A percentile compares a stretch with the other conserved stretches of the same genome.
These are phyloP conservation scores for Apolygus lucorum DNA, from an alignment of 1,140 invertebrate genomes.

Conservation along the genomic window DNA sequence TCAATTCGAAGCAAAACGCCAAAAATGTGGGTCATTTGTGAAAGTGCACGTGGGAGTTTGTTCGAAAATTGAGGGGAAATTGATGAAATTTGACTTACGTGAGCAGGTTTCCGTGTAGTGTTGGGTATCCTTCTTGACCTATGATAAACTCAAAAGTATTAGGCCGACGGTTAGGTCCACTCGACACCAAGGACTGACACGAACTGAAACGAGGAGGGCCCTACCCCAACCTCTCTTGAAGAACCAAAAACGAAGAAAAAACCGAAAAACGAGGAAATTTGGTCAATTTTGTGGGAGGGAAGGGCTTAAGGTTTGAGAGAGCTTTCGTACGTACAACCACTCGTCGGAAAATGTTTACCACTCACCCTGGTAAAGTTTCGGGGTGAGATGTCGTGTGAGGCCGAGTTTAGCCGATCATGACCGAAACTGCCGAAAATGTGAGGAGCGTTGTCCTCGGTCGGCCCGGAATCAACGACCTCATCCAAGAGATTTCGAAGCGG, in stretches of 20 bases:
- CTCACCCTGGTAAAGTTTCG: neutral
- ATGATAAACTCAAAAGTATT: conserved; percentile 19
- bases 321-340: neutral
- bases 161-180: conserved; percentile 10
- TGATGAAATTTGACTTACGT: conserved; percentile 5
- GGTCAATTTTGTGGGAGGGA: conserved; percentile 13
- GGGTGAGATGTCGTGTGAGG: conserved; percentile 2
- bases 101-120: neutral
- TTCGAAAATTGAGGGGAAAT: too few relatives aligned
- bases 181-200: conserved; percentile 4
- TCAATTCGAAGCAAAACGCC: too few relatives aligned
- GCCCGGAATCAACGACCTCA: conserved; percentile 23
- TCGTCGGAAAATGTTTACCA: conserved; percentile 22
- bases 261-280: too few relatives aligned
- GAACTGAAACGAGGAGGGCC: neutral
- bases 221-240: neutral
- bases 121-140: conserved; percentile 18
- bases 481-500: conserved; percentile 5
- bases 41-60: too few relatives aligned
- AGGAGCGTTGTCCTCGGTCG: neutral
- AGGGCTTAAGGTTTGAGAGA: too few relatives aligned
- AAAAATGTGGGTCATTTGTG: too few relatives aligned
- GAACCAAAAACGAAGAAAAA: too few relatives aligned
- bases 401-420: conserved; percentile 16
- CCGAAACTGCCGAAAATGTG: conserved; percentile 25